Conservation (phyloP, 1,140 invertebrate genomes). For the Homalodisca vitripennis region DNA sequence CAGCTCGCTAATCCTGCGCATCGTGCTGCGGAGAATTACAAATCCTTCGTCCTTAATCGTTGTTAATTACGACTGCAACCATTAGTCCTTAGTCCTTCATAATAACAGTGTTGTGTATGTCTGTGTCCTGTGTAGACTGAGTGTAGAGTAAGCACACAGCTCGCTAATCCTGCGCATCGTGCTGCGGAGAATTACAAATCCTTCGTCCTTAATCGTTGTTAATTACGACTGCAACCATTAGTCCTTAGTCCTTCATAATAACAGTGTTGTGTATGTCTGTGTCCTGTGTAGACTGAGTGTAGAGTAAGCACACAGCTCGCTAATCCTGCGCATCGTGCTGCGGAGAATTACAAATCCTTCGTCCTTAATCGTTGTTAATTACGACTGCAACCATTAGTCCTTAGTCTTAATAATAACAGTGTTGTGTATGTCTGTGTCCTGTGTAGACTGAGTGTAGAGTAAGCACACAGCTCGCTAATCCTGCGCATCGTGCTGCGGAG, state of each 20-base stretch:
- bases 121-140: background rate
- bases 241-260: too few relatives aligned
- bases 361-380: constrained; percentile 24
- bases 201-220: constrained; percentile 20
- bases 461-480: too few relatives aligned
- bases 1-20: background rate
- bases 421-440: too few relatives aligned
- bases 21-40: constrained; percentile 10
- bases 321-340: constrained; percentile 11
- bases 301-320: too few relatives aligned
- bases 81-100: too few relatives aligned
- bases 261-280: background rate
- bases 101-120: background rate
- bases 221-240: constrained; percentile 15
- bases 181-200: constrained; percentile 21
- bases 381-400: constrained; percentile 7
- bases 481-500: too few relatives aligned
- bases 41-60: constrained; percentile 9
- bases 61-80: constrained; percentile 1
- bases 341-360: constrained; percentile 19
- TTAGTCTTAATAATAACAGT: background rate
- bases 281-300: background rate
- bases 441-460: too few relatives aligned
- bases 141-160: too few relatives aligned
- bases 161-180: constrained; percentile 1